These are phyloP conservation scores for Bradysia coprophila DNA, from an alignment of 1,140 invertebrate genomes.

Conservation along the genomic window DNA sequence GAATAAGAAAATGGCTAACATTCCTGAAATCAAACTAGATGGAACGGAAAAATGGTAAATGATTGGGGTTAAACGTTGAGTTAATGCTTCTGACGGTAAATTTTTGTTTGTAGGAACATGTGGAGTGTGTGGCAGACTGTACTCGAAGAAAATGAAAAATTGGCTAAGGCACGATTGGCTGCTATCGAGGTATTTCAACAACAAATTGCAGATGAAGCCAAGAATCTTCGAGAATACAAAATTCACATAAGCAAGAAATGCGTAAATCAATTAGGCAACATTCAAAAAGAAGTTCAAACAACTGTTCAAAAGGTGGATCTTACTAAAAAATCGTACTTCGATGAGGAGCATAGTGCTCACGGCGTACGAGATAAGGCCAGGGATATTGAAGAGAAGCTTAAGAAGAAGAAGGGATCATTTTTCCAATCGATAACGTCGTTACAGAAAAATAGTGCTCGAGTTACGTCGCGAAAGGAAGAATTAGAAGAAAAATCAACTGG, in stretches of 20 bases:
- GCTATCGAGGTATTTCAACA: slow-evolving; percentile 88
- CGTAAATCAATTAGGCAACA: slow-evolving; percentile 62
- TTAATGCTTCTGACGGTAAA: neutral
- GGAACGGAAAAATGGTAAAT: slow-evolving; percentile 75
- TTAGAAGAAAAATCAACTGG: slow-evolving; percentile 88
- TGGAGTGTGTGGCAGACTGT: slow-evolving; percentile 91
- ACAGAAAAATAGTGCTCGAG: slow-evolving; percentile 91
- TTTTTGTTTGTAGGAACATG: slow-evolving; percentile 56
- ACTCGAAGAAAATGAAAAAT: slow-evolving; percentile 85
- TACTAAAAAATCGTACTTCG: slow-evolving; percentile 85
- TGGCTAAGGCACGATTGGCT: slow-evolving; percentile 72
- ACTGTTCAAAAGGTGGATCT: slow-evolving; percentile 84
- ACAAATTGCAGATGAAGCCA: slow-evolving; percentile 84
- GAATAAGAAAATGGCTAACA: slow-evolving; percentile 81
- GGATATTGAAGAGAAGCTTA: slow-evolving; percentile 93
- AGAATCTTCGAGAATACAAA: slow-evolving; percentile 66
- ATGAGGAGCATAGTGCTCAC: slow-evolving; percentile 87
- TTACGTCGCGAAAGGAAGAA: slow-evolving; percentile 73
- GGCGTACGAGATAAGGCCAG: slow-evolving; percentile 87
- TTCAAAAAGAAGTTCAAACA: slow-evolving; percentile 79
- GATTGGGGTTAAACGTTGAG: too few species aligned
- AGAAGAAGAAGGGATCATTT: slow-evolving; percentile 91
- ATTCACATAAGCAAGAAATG: slow-evolving; percentile 74
- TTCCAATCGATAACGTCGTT: slow-evolving; percentile 90
- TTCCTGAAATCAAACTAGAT: slow-evolving; percentile 72